Evolutionary conservation across 2,888 invertebrate species (phyloP), one percentile per base, ranked within the genome.

Genomic region (Chloroclysta siterata): DNA sequence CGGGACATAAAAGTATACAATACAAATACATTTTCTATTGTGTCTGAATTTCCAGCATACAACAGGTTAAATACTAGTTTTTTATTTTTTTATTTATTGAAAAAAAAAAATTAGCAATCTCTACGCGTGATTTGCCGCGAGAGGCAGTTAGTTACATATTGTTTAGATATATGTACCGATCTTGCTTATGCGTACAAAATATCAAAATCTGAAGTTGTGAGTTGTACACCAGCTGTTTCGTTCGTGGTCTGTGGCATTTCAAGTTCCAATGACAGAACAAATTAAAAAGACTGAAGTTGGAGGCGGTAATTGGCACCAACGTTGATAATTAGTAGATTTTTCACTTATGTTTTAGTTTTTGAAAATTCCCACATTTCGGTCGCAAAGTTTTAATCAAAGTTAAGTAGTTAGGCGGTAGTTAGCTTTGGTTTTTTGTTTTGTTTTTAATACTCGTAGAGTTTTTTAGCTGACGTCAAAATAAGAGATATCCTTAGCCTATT

Each of bases 201-300:
- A n/a, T n/a, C n/a, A n/a, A n/a, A n/a, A n/a, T n/a, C n/a, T n/a
- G n/a, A n/a, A n/a, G n/a, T n/a, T n/a, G n/a, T 14, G 15, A 8
- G 42, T 5, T 14, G 2, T 36, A 8, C 0, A 47, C 53, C 39
- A 62, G 53, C 62, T 57, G 11, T 42, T 56, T 47, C 0, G 0
- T 3, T n/a, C 5, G 2, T 47, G 10, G 22, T 17, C 55, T 56
- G 61, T 33, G 14, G 5, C 33, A 10, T 55, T 44, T 56, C 5
- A 46, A 28, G 41, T 17, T 14, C 42, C n/a, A 47, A 56, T 57
- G 57, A 53, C 53, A 57, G 33, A 36, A 53, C 53, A 57, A 57
- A 63, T 50, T 53, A 58, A 63, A 53, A 58, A 63, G 53, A 53
- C n/a, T 22, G 11, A 53, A 56, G 53, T 22, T 7, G 15, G 15